phyloP scores from a whole-genome alignment of 2,113 vertebrate genomes.

The Cathartes aura region DNA sequence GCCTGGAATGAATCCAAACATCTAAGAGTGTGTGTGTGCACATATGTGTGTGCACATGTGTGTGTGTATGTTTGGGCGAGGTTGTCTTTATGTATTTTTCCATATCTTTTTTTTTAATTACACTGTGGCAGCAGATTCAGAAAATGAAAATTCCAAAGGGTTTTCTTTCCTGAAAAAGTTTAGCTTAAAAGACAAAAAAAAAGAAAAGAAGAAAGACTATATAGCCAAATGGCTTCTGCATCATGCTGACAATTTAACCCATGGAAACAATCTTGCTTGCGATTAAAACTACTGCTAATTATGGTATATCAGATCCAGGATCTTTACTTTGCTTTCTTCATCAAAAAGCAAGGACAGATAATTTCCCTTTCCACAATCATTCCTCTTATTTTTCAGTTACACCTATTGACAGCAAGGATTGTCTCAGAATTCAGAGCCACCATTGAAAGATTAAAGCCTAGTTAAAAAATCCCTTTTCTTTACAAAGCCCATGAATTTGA shows the following conservation, averaged over 20 bases:
- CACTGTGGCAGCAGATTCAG: background rate
- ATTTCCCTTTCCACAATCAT: background rate
- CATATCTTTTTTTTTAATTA: background rate
- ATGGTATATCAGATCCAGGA: background rate
- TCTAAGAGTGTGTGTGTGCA: background rate
- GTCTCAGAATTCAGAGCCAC: background rate
- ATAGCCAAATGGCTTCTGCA: background rate
- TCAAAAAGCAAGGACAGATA: background rate
- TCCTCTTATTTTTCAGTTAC: background rate
- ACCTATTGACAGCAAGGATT: background rate
- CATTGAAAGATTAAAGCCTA: background rate
- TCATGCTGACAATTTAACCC: background rate
- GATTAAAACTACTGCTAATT: background rate
- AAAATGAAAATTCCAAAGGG: background rate
- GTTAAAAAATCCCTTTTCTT: background rate
- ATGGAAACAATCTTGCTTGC: background rate
- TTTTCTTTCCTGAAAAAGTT: background rate
- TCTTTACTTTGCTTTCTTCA: background rate
- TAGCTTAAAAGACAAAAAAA: background rate
- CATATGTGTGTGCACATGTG: accelerated
- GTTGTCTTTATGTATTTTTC: background rate
- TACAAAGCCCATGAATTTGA: background rate
- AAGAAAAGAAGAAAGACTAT: background rate
- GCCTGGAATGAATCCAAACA: background rate
- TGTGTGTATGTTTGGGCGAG: background rate